A percentile compares a stretch with the other conserved stretches of the same genome.
These are phyloP conservation scores for Coregonus ussuriensis DNA, from an alignment of 2,797 vertebrate species.

Conservation along the genomic window DNA sequence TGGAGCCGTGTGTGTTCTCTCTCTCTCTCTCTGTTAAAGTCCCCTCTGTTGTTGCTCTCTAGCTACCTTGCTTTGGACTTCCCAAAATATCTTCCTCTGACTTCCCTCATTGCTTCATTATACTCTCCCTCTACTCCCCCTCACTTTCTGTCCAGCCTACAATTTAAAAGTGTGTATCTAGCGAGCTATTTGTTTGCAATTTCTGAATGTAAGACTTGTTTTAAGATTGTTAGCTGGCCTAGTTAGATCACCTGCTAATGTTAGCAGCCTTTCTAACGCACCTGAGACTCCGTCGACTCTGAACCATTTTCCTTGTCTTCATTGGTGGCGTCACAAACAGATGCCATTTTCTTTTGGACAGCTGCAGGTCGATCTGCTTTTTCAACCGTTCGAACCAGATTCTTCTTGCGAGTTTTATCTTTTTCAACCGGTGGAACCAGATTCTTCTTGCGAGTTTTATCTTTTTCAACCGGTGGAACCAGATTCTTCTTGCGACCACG, in stretches of 20 bases:
- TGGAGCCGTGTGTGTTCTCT: background rate
- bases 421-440: background rate
- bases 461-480: background rate
- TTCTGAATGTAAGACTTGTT: background rate
- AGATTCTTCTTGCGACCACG: background rate
- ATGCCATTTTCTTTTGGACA: slow-evolving; percentile 57
- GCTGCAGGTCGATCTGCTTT: background rate
- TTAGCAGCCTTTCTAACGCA: background rate
- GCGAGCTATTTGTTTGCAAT: background rate
- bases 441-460: too few relatives aligned
- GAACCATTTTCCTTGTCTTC: background rate
- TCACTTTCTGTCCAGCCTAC: background rate
- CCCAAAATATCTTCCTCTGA: background rate
- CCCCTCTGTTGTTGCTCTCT: background rate
- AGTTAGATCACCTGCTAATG: background rate
- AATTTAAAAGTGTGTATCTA: background rate
- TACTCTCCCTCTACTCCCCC: background rate
- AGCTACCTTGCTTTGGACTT: background rate
- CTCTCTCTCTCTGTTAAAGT: background rate
- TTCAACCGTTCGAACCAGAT: background rate
- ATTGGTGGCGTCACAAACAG: slow-evolving; percentile 59
- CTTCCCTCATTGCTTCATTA: background rate
- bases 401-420: too few relatives aligned
- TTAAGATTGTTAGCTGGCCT: background rate
- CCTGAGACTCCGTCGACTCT: background rate